Evolutionary conservation across 2,113 vertebrate species (phyloP).

Genomic region (Oncorhynchus tshawytscha): DNA sequence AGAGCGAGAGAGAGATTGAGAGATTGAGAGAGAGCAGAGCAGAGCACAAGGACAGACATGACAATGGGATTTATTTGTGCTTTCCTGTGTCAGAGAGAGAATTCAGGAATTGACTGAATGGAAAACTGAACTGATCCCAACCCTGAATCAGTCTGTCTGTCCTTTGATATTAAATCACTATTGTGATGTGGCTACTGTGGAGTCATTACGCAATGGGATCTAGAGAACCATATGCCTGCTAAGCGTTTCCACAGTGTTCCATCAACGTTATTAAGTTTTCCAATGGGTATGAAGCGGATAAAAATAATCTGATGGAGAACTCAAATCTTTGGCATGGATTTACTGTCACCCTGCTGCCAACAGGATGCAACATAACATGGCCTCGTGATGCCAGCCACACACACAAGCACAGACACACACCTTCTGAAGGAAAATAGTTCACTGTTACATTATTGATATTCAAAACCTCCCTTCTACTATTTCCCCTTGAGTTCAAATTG

Average conservation of each 20-base stretch:
- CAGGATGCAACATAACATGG: constrained; percentile 15
- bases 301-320: constrained; percentile 16
- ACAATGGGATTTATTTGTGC: constrained; percentile 13
- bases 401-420: background rate
- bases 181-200: constrained; percentile 40
- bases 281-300: constrained; percentile 2
- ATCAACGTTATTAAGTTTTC: constrained; percentile 24
- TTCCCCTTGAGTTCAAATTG: no score
- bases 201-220: constrained; percentile 46
- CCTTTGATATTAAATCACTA: constrained; percentile 51
- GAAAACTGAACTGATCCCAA: no score
- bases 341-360: background rate
- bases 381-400: background rate
- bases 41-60: background rate
- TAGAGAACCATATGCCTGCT: constrained; percentile 43
- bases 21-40: background rate
- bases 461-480: no score
- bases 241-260: constrained; percentile 29
- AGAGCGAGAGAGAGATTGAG: background rate
- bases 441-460: no score
- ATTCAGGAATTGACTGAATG: background rate
- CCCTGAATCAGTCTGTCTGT: constrained; percentile 7
- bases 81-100: no score
- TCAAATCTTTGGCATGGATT: constrained; percentile 14
- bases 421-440: no score